These are phyloP conservation scores for Romanomermis culicivorax DNA, from an alignment of 2,888 invertebrate genomes.

Conservation along the genomic window DNA sequence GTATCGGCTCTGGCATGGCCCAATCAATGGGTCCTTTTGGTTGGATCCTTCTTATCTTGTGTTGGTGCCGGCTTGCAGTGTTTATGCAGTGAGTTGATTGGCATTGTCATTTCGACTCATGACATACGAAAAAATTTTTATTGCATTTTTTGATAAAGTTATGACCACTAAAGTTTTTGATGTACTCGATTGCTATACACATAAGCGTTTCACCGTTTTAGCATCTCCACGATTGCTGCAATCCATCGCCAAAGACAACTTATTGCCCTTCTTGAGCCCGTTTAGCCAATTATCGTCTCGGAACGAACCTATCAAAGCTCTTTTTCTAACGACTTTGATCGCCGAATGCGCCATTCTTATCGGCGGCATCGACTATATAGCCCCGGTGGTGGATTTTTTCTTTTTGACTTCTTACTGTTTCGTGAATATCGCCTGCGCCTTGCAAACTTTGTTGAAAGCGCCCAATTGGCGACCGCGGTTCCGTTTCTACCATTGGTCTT, in stretches of 20 bases:
- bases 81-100: slow-evolving; percentile 36
- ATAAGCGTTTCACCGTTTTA: too few species aligned
- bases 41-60: slow-evolving; percentile 91
- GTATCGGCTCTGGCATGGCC: slow-evolving; percentile 98
- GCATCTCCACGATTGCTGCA: slow-evolving; percentile 45
- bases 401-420: slow-evolving; percentile 99
- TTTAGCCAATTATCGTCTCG: slow-evolving; percentile 77
- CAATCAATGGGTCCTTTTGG: slow-evolving; percentile 87
- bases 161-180: too few species aligned
- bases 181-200: too few species aligned
- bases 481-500: slow-evolving; percentile 89
- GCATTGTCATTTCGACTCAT: not conserved
- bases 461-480: slow-evolving; percentile 98
- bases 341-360: slow-evolving; percentile 49
- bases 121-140: not conserved
- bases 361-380: slow-evolving; percentile 82
- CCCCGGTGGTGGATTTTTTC: slow-evolving; percentile 49
- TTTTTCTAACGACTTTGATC: slow-evolving; percentile 55
- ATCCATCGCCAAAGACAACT: slow-evolving; percentile 89
- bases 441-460: slow-evolving; percentile 73
- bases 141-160: too few species aligned
- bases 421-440: slow-evolving; percentile 90
- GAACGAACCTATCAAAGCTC: slow-evolving; percentile 86
- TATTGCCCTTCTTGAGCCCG: slow-evolving; percentile 79
- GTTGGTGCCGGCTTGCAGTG: slow-evolving; percentile 93